Base-by-base conservation (phyloP, 2,888 invertebrate genomes). In the Amaurobius ferox region DNA sequence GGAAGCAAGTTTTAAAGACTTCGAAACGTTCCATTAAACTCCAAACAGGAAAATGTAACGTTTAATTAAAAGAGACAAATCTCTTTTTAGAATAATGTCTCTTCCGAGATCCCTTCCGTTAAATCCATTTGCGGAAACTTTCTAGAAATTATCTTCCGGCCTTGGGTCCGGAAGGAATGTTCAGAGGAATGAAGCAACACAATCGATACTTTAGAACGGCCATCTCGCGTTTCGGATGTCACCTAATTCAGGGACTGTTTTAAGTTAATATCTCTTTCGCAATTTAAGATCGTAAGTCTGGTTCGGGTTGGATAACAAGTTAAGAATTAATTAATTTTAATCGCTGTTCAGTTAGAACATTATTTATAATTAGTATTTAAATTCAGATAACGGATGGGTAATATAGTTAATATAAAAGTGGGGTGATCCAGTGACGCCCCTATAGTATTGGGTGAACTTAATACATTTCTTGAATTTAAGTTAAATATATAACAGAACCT, bases 1-100 rank as follows among this genome's bases (percentile, higher is more conserved):
- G 19, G 55, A 3, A 55, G 23, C 55, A 55, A n/a, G 55, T 23
- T 55, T 55, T 55, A 55, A 55, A 55, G 55, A 23, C 55, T 55
- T 55, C 55, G 55, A 55, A 55, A 55, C 62, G 13, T 78, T 61
- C 61, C 77, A 62, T 78, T 70, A 70, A 62, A 70, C 16, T 35
- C 30, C 23, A 28, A 44, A 35, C 29, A 35, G 40, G 62, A 48
- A 79, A 71, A 40, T 30, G 79, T 72, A 44, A 48, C 44, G 79
- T 79, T 72, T 79, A 79, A 79, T 79, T 79, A 79, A 79, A 72
- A 32, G 64, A 66, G 73, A 80, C 80, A 80, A 80, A 73, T 80
- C 80, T 80, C 73, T 80, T 80, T 73, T 73, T 73, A 55, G 73
- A 80, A 55, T 67, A 80, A 80, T 80, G 80, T 68, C 67, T 44